Base-by-base conservation (phyloP, 2,797 vertebrate species). In the Choloepus didactylus region DNA sequence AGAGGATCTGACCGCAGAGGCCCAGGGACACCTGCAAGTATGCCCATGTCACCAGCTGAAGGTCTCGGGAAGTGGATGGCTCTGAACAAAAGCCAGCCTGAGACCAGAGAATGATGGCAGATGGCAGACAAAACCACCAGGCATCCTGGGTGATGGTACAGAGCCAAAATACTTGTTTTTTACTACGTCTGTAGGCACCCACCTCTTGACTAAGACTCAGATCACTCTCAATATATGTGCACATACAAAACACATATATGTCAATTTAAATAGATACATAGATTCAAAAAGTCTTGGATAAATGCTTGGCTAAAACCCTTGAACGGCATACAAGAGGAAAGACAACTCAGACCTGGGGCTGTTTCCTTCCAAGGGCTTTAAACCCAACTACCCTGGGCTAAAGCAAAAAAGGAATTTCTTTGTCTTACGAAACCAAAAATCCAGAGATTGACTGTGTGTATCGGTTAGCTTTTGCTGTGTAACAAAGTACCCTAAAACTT, bases 61-160 rank as follows among this genome's bases (percentile, higher is more conserved):
- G 66, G 27, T 10, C 3, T 9, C 0, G 0, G n/a, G 73, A 85
- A 70, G 83, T 44, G 41, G 66, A 80, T 9, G 31, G 16, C 69
- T 9, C 69, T 23, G 46, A 73, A 41, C 3, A 4, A 46, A 27
- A 38, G n/a, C 29, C 1, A 51, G 59, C 9, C 49, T 49, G 44
- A 49, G 56, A 72, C 23, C 59, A 8, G 15, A 60, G 81, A 72
- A 67, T 3, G n/a, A 21, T 3, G 56, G 59, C 1, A 0, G 46
- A 69, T 9, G 23, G 35, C 25, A 21, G 81, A 14, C 2, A 9
- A 25, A 21, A 60, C 21, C 2, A 4, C 44, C 18, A 14, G 41
- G 19, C 0, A 0, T 49, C 35, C 0, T 5, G 5, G 27, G 9
- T 29, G 23, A 46, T 0, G 59, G 29, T 23, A 54, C 25, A 7